These are phyloP conservation scores for Nemurella pictetii DNA, from an alignment of 2,888 invertebrate species.

Conservation along the genomic window DNA sequence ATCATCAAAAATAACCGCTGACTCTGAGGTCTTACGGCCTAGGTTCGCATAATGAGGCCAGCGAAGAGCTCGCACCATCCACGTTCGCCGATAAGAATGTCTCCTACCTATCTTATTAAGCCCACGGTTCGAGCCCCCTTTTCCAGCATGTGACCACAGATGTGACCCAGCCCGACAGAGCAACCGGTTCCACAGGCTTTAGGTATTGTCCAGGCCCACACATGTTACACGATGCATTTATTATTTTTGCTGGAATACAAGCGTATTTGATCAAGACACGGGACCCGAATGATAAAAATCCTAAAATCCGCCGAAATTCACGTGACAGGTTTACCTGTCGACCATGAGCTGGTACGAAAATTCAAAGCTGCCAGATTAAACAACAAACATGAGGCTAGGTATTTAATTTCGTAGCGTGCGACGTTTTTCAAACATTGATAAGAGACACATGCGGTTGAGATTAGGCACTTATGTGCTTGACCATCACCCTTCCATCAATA, in stretches of 20 bases:
- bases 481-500: neutral
- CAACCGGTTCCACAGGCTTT: conserved; percentile 8
- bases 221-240: conserved; percentile 16
- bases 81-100: neutral
- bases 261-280: neutral
- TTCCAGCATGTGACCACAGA: conserved; percentile 19
- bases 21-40: neutral
- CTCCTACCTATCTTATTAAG: neutral
- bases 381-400: too few species aligned
- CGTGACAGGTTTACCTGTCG: too few species aligned
- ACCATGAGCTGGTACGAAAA: neutral
- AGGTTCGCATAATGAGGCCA: conserved; percentile 19
- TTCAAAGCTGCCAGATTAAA: too few species aligned
- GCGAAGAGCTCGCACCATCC: neutral
- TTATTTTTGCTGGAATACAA: neutral
- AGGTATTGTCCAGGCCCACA: neutral
- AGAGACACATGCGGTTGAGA: neutral
- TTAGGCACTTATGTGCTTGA: neutral
- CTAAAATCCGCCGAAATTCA: neutral
- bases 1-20: neutral
- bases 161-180: conserved; percentile 21
- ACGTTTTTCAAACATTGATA: neutral
- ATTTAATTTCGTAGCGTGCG: neutral
- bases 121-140: conserved; percentile 15
- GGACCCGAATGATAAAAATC: neutral